phyloP scores from a whole-genome alignment of 2,113 vertebrate species.

The Megatriorchis doriae region DNA sequence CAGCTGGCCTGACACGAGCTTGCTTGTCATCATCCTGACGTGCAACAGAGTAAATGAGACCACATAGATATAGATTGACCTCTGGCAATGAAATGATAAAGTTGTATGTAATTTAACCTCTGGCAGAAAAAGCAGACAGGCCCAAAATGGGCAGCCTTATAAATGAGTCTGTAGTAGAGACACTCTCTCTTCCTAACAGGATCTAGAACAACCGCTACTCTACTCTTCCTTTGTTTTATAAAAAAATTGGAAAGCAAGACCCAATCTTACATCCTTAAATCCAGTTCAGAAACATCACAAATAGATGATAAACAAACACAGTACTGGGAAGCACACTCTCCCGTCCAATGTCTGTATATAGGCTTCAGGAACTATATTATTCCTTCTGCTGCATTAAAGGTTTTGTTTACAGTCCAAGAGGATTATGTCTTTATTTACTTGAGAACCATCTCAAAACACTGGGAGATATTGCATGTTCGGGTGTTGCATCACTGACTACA shows the following conservation, averaged over 20 bases:
- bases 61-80: not conserved
- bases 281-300: not conserved
- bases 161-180: not conserved
- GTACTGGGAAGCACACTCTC: not conserved
- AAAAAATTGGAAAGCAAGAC: not conserved
- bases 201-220: not conserved
- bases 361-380: not conserved
- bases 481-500: not conserved
- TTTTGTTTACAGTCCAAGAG: not conserved
- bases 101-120: not conserved
- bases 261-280: not conserved
- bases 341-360: not conserved
- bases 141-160: not conserved
- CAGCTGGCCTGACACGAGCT: not conserved
- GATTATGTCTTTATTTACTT: not conserved
- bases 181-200: not conserved
- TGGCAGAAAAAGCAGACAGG: slow-evolving; percentile 5
- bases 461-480: not conserved
- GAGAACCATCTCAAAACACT: not conserved
- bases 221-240: not conserved
- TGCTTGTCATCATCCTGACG: not conserved
- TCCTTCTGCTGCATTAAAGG: not conserved
- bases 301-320: not conserved
- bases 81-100: slow-evolving; percentile 8
- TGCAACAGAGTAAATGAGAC: not conserved